Evolutionary conservation across 2,113 vertebrate genomes (phyloP), one percentile per base, ranked within the genome.

Genomic region (Polypterus bichir): DNA sequence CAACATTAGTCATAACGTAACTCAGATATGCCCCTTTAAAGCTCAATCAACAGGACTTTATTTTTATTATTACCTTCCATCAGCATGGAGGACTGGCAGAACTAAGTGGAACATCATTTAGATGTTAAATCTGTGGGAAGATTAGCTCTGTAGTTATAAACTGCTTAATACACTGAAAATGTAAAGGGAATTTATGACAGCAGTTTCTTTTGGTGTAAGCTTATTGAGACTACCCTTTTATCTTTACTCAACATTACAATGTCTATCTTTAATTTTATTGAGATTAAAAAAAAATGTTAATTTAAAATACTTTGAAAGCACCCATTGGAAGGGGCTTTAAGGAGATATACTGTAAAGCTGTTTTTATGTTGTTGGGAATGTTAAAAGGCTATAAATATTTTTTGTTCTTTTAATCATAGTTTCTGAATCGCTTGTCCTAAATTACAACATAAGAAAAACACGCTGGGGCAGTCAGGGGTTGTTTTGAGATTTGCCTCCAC

Each of bases 101-200:
- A 70, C 66, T 67, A 70, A 70, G 62, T 70, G 62, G 66, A 70
- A 62, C 44, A 59, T 68, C 66, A 74, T 71, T 74, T 70, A 68
- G 65, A 65, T 75, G 73, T 67, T 63, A 72, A 72, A 69, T 70
- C 67, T 60, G 46, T 27, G 55, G 59, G 65, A 56, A 73, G 67
- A 75, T 73, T 66, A 71, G 62, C 10, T 44, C 67, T 65, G 65
- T 68, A 71, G 67, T 71, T 63, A 73, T 73, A 72, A 71, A 75
- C 66, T 73, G 65, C 73, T 74, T 70, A 74, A 68, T 66, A 64
- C 68, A 63, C 65, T 68, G 66, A 66, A 71, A 65, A 68, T 70
- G 69, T 65, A 60, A 53, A 56, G 65, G 64, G 67, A 73, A 71
- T 67, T 61, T 70, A 60, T 69, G 69, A 69, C 67, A 69, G 69